These are phyloP conservation scores for Crocallis elinguaria DNA, from an alignment of 2,888 invertebrate species.

Conservation along the genomic window DNA sequence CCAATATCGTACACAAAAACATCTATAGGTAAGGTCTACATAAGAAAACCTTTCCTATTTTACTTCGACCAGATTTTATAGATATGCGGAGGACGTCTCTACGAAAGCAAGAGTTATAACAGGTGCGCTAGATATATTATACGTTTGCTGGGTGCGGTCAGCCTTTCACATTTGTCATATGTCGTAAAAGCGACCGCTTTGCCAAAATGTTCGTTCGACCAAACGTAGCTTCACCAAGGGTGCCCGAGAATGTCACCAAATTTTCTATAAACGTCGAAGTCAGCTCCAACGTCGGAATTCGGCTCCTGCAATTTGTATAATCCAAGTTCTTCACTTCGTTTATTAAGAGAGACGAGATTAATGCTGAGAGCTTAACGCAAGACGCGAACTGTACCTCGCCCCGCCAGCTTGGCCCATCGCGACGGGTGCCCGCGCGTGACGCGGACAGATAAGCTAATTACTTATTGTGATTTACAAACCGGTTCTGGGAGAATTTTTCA, in stretches of 20 bases:
- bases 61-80: not conserved
- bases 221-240: slow-evolving; percentile 9
- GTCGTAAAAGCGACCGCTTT: slow-evolving; percentile 25
- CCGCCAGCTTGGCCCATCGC: slow-evolving; percentile 42
- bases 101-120: slow-evolving; percentile 15
- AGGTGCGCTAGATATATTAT: slow-evolving; percentile 22
- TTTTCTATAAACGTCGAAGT: slow-evolving; percentile 16
- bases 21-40: too few relatives aligned
- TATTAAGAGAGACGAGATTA: slow-evolving; percentile 75
- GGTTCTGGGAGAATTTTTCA: slow-evolving; percentile 68
- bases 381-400: slow-evolving; percentile 55
- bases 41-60: not conserved
- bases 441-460: slow-evolving; percentile 80
- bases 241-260: not conserved
- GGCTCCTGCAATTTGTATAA: slow-evolving; percentile 63
- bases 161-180: slow-evolving; percentile 19
- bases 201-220: slow-evolving; percentile 12
- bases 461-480: slow-evolving; percentile 75
- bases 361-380: slow-evolving; percentile 67
- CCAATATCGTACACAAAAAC: too few relatives aligned
- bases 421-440: slow-evolving; percentile 62
- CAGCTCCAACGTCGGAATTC: slow-evolving; percentile 47
- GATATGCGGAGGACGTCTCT: not conserved
- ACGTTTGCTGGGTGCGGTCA: slow-evolving; percentile 22
- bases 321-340: slow-evolving; percentile 68